A percentile compares a stretch with the other conserved stretches of the same genome.
phyloP scores from a whole-genome alignment of 2,797 vertebrate species.

The Silurus lanzhouensis region DNA sequence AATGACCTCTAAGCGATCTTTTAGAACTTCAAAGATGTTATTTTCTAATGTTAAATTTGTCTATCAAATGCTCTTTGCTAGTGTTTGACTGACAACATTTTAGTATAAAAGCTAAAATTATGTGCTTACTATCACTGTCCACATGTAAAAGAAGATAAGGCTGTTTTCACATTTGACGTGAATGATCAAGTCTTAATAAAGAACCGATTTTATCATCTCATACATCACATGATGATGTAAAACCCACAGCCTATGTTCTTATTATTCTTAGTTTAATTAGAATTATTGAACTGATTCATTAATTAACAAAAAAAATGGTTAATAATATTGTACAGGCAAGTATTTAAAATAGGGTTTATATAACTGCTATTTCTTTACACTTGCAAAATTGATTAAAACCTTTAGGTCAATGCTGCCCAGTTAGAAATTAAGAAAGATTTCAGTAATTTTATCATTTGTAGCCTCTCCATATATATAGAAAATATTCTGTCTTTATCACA shows the following conservation, averaged over 20 bases:
- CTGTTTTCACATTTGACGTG: neutral
- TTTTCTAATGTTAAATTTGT: constrained; percentile 22
- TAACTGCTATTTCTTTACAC: neutral
- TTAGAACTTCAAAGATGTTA: neutral
- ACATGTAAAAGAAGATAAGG: neutral
- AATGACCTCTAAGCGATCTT: constrained; percentile 31
- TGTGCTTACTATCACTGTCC: constrained; percentile 30
- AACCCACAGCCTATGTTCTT: neutral
- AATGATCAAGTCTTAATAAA: neutral
- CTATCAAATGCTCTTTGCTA: constrained; percentile 21
- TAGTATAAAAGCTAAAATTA: constrained; percentile 25
- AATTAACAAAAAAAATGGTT: neutral
- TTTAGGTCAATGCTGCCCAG: neutral
- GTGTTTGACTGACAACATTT: constrained; percentile 16
- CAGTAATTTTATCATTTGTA: neutral
- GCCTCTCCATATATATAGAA: neutral
- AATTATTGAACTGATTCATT: neutral
- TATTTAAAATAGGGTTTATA: neutral
- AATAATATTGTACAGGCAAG: neutral
- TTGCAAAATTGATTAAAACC: neutral
- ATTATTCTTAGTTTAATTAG: neutral
- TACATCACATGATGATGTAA: neutral
- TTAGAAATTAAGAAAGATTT: neutral
- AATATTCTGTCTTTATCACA: constrained; percentile 3
- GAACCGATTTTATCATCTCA: neutral